Base-by-base conservation (phyloP, 2,113 vertebrate genomes). In the Gobio gobio region DNA sequence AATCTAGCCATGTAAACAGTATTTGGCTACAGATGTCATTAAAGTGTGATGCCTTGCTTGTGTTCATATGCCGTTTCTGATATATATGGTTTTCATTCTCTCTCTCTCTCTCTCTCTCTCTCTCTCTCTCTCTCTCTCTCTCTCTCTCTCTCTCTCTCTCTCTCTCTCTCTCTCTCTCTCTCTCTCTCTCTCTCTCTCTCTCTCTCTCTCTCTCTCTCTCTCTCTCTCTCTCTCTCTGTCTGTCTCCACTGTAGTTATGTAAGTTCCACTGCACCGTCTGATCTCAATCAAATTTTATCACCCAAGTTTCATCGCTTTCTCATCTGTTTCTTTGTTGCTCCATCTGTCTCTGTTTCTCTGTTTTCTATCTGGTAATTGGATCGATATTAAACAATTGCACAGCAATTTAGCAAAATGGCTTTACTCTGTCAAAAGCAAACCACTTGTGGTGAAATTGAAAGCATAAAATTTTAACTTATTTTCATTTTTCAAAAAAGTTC, bases 261-360 rank as follows among this genome's bases (percentile, higher is more conserved):
- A 79, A 82, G 47, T 40, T 9, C 18, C 51, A 59, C 26, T 24
- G 29, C 36, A 26, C 83, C 76, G 77, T 83, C 66, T 88, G 80
- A 61, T 86, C 64, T 74, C 33, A 22, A 26, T 86, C 75, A 83
- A 61, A 33, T 63, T 33, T 77, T 54, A 43, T 51, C 33, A 68
- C 47, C 77, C 0, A 16, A 76, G 74, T 54, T 77, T 74, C 58
- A 58, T 73, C 14, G 20, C 40, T 61, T 78, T 51, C 10, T 72
- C 63, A 49, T 84, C 78, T 78, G 66, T 33, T 61, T 56, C 63
- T 24, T 43, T 43, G 36, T 72, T 77, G 51, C 45, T 72, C 85
- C 61, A 59, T 68, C 79, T 66, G 58, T 45, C 29, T 82, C 73
- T 10, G 33, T n/a, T 26, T 85, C 63, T 72, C 9, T 14, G 45